phyloP scores from a whole-genome alignment of 2,888 invertebrate genomes.

The Microchrysa polita region DNA sequence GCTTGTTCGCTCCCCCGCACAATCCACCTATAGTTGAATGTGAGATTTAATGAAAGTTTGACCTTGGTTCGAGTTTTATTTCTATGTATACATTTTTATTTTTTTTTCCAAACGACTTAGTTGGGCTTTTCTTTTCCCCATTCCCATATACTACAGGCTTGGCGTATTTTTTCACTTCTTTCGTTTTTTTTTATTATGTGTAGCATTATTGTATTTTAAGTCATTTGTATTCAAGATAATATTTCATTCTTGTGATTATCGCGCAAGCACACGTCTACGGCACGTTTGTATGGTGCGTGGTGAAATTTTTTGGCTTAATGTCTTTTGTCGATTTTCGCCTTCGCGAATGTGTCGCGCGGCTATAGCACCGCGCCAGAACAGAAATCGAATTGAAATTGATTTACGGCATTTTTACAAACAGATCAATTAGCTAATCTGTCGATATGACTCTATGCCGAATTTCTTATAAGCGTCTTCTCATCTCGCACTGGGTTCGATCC shows the following conservation, averaged over 20 bases:
- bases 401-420: not conserved
- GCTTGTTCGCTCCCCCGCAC: not conserved
- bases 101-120: too few species aligned
- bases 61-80: constrained; percentile 30
- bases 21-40: not conserved
- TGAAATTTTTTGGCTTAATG: not conserved
- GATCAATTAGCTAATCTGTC: constrained; percentile 1
- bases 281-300: not conserved
- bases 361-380: not conserved
- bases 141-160: too few species aligned
- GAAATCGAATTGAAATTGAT: not conserved
- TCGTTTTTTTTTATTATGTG: constrained; percentile 11
- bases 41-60: constrained; percentile 43
- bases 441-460: not conserved
- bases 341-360: not conserved
- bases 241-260: not conserved
- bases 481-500: too few species aligned
- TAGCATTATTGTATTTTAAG: not conserved
- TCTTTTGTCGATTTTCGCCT: not conserved
- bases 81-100: too few species aligned
- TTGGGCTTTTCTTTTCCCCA: too few species aligned
- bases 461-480: too few species aligned
- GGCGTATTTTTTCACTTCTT: too few species aligned
- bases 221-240: not conserved
- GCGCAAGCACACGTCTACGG: not conserved